These are phyloP conservation scores for Calameuta idolon DNA, from an alignment of 2,888 invertebrate species.

Conservation along the genomic window DNA sequence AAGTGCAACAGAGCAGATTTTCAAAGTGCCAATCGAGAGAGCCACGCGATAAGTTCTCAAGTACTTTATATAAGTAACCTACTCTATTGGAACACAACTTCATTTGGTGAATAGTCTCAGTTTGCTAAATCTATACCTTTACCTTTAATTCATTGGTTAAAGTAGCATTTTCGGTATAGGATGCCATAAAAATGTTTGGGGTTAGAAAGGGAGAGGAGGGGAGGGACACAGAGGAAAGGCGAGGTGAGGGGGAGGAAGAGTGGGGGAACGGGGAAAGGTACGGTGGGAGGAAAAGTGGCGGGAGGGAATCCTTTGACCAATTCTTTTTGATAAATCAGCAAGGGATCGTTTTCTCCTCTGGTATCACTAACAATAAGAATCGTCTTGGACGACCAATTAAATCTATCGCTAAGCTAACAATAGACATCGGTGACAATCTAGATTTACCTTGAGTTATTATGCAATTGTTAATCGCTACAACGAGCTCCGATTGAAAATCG, in stretches of 20 bases:
- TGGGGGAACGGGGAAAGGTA: neutral
- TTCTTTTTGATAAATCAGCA: neutral
- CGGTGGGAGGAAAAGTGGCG: too few relatives aligned
- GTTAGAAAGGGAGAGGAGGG: neutral
- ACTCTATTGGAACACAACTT: slow-evolving; percentile 61
- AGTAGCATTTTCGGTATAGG: neutral
- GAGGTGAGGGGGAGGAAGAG: neutral
- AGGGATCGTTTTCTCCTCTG: neutral
- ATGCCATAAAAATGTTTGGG: neutral
- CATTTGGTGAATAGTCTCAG: slow-evolving; percentile 62
- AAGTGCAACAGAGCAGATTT: neutral
- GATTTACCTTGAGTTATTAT: neutral
- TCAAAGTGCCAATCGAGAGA: neutral
- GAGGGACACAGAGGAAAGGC: neutral
- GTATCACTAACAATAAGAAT: neutral
- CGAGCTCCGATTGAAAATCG: neutral
- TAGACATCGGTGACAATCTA: neutral
- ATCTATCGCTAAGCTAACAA: neutral
- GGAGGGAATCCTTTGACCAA: neutral
- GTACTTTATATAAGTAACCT: slow-evolving; percentile 49
- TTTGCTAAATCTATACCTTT: slow-evolving; percentile 32
- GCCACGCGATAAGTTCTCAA: slow-evolving; percentile 11
- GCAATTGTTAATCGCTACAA: neutral
- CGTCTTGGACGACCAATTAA: neutral
- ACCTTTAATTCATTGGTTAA: slow-evolving; percentile 37